Evolutionary conservation across 2,888 invertebrate species (phyloP), one percentile per base, ranked within the genome.

Genomic region (Mythimna loreyi): DNA sequence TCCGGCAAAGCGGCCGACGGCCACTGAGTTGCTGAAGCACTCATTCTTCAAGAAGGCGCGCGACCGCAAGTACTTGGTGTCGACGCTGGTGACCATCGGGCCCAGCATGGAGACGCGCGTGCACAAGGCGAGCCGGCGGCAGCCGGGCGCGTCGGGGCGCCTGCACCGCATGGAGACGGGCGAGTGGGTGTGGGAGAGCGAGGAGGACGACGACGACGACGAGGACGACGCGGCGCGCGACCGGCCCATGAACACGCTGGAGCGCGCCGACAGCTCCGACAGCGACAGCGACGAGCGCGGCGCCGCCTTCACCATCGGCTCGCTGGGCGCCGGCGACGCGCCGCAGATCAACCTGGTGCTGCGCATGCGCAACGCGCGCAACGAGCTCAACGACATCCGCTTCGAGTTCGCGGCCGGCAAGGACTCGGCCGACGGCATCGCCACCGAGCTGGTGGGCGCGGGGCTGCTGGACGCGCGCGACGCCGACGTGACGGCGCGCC

Each of bases 31-130:
- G 70, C 96, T 99, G 62, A 99, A 99, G 94, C 99, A 99, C 94
- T 98, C 99, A 43, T 99, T 99, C 96, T 99, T 99, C 96, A 99
- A 99, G 92, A 99, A 99, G 95, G 99, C 99, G 33, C 99, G 99
- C 94, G 99, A 99, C 92, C 98, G 98, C 86, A 98, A 98, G 89
- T 99, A 98, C 94, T 96, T 99, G 40, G 97, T 98, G 86, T 98
- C 98, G 92, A 98, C 98, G 2, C 94, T 99, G 82, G 97, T 99
- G 59, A 97, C 98, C 49, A 97, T 97, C 86, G 99, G 98, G 25
- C 99, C 99, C 67, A 98, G 98, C 89, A 97, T 99, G 94, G 99
- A 98, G 96, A 98, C 98, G 47, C 97, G 99, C 85, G 98, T 99
- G 64, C 98, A 98, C 93, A 99, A 99, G 95, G 97, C 97, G 70